These are phyloP conservation scores for Acleris sparsana DNA, from an alignment of 2,888 invertebrate species.

Conservation along the genomic window DNA sequence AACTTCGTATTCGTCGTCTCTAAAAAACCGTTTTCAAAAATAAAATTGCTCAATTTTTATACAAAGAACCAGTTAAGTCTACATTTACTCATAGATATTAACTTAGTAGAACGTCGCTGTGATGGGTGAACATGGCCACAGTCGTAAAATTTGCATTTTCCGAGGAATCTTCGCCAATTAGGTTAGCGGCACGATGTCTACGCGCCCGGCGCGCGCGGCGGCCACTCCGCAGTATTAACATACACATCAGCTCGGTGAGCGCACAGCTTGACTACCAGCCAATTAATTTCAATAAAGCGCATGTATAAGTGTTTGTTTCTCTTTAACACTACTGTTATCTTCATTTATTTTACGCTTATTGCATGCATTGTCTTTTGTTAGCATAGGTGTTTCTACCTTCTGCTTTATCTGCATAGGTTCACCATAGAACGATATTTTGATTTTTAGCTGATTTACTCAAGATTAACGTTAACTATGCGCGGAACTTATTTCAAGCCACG, in stretches of 20 bases:
- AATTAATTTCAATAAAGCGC: slow-evolving; percentile 25
- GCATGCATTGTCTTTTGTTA: neutral
- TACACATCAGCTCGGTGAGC: slow-evolving; percentile 15
- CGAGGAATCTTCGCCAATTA: slow-evolving; percentile 72
- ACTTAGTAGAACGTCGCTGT: slow-evolving; percentile 25
- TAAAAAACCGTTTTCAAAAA: too few species aligned
- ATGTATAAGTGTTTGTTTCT: slow-evolving; percentile 17
- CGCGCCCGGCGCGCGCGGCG: slow-evolving; percentile 42
- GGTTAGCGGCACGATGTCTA: slow-evolving; percentile 70
- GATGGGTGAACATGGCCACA: slow-evolving; percentile 49
- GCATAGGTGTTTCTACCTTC: neutral
- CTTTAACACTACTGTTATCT: slow-evolving; percentile 11
- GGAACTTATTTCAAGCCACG: too few species aligned
- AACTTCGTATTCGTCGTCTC: neutral
- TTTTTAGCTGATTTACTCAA: too few species aligned
- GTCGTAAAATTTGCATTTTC: slow-evolving; percentile 74
- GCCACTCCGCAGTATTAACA: slow-evolving; percentile 48
- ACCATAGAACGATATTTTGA: neutral
- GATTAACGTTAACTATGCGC: too few species aligned
- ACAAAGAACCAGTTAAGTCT: neutral
- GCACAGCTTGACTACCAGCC: slow-evolving; percentile 14
- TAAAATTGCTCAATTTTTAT: too few species aligned
- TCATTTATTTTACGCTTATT: slow-evolving; percentile 7
- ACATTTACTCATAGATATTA: slow-evolving; percentile 8
- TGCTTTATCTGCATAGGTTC: neutral